These are phyloP conservation scores for Dusona sp. DNA, from an alignment of 2,888 invertebrate genomes.

Conservation along the genomic window DNA sequence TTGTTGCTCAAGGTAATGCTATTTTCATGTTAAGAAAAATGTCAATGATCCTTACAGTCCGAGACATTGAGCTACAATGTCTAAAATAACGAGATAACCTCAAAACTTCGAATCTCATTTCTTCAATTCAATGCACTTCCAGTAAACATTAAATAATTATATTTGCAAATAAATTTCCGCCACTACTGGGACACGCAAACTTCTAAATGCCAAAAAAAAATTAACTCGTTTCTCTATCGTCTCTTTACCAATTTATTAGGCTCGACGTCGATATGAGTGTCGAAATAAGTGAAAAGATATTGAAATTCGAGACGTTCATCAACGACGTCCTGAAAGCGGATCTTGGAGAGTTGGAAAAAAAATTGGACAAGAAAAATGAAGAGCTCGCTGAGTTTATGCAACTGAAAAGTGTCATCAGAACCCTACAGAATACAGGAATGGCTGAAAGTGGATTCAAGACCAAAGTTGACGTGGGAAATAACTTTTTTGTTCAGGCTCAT, in stretches of 20 bases:
- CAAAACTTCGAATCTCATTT: background rate
- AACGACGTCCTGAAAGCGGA: constrained; percentile 92
- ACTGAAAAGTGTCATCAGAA: constrained; percentile 89
- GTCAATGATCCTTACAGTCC: background rate
- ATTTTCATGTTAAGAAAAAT: background rate
- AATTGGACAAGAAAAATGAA: constrained; percentile 87
- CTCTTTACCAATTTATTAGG: constrained; percentile 2
- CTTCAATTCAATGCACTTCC: background rate
- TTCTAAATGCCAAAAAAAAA: background rate
- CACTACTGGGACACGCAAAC: background rate
- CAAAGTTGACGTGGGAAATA: constrained; percentile 93
- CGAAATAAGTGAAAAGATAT: constrained; percentile 75
- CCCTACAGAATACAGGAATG: constrained; percentile 86
- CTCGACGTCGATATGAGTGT: constrained; percentile 72
- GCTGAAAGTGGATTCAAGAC: constrained; percentile 88
- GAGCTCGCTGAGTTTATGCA: constrained; percentile 91
- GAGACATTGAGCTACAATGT: background rate
- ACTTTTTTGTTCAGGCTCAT: constrained; percentile 92
- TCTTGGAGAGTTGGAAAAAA: constrained; percentile 87
- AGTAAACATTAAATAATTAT: background rate
- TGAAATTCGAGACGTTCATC: constrained; percentile 89
- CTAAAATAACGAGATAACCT: background rate
- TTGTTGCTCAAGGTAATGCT: background rate
- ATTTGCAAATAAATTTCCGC: background rate
- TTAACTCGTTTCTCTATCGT: background rate